Base-by-base conservation (phyloP, 35 echinoderm and acorn worm genomes). In the Stichopus chloronotus region DNA sequence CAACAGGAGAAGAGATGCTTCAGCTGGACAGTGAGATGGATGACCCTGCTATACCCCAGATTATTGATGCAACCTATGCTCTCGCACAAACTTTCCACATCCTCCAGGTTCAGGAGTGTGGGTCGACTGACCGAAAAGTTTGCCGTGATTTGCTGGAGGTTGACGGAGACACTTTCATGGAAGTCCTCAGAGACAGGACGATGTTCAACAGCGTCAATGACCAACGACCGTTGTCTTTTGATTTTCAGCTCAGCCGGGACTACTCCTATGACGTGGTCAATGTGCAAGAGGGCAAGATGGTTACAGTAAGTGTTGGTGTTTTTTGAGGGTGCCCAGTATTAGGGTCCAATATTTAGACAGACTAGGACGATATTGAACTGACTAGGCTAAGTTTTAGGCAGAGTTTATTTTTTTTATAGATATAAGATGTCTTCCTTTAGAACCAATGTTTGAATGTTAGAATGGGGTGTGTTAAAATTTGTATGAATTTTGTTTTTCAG, bases 11-110 rank as follows among this genome's bases (percentile, higher is more conserved):
- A 57, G 55, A 57, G 24, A 83, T 43, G 43, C 43, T 52, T 16
- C 69, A 21, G 55, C 30, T 57, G 1, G 21, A 53, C 11, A 13
- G 13, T 52, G 12, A 53, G 4, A 25, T 17, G 80, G 25, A 83
- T 57, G 80, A 83, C 24, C 22, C 24, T 21, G 43, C 25, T 6
- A 83, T 83, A 53, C 80, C 80, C 12, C 80, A n/a, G 19, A 52
- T 83, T n/a, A 83, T 83, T n/a, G 80, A 83, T 57, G 80, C 80
- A 4, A 57, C 55, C 16, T 83, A 83, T n/a, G 80, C 80, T 7
- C 16, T 83, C 22, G 80, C 80, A 8, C 24, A 83, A 8, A 83
- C 80, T 57, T 14, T 83, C 52, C 52, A 83, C 55, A 83, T 6
- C 30, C 6, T 83, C 24, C 52, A 83, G 16, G 9, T 53, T 12